Conservation (phyloP, 1,140 invertebrate species). For the Lutraria rhynchaena region DNA sequence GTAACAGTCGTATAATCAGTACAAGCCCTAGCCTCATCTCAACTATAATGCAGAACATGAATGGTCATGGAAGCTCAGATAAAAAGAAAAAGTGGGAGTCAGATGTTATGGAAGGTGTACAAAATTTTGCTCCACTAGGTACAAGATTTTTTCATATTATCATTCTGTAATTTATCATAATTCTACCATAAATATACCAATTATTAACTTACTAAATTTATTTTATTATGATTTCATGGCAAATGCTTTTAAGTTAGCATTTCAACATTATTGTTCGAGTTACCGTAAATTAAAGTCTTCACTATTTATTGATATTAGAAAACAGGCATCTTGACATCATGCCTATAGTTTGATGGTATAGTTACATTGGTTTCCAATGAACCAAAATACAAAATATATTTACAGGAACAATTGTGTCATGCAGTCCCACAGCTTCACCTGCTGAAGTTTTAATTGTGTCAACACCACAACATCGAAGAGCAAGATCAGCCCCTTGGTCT, state of each 20-base stretch:
- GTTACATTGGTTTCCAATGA: too few relatives aligned
- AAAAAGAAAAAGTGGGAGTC: slow-evolving; percentile 70
- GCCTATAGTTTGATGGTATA: too few relatives aligned
- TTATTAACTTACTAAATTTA: too few relatives aligned
- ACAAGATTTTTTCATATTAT: too few relatives aligned
- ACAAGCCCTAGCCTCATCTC: slow-evolving; percentile 83
- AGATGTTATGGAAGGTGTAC: slow-evolving; percentile 85
- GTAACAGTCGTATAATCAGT: slow-evolving; percentile 83
- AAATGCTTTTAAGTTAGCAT: too few relatives aligned
- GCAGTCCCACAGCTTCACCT: slow-evolving; percentile 92
- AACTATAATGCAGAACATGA: slow-evolving; percentile 84
- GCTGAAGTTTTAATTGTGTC: slow-evolving; percentile 92
- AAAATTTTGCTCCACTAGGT: slow-evolving; percentile 95
- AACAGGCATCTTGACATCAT: too few relatives aligned
- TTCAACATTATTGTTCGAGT: too few relatives aligned
- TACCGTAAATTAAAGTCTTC: too few relatives aligned
- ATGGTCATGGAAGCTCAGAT: slow-evolving; percentile 76
- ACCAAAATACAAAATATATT: not conserved
- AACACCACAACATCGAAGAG: slow-evolving; percentile 89
- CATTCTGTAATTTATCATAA: too few relatives aligned
- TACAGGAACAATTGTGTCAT: slow-evolving; percentile 89
- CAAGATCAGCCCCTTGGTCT: slow-evolving; percentile 93
- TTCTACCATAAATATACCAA: too few relatives aligned
- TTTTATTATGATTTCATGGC: too few relatives aligned
- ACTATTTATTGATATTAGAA: too few relatives aligned